Conservation (phyloP, 2,113 vertebrate genomes). For the Progne subis region DNA sequence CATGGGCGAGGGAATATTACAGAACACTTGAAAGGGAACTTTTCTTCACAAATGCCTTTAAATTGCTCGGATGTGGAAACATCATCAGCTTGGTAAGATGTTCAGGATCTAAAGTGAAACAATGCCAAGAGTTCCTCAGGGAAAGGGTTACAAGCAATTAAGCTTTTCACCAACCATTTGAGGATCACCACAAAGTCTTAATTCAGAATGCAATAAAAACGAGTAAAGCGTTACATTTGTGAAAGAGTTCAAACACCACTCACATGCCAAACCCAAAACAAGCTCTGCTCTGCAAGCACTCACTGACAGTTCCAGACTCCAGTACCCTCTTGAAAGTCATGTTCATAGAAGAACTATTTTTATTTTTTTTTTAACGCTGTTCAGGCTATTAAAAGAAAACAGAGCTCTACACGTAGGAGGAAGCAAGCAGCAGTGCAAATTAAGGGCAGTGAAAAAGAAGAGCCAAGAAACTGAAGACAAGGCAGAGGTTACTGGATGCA, state of each 20-base stretch:
- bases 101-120: not conserved
- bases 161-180: not conserved
- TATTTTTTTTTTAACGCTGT: not conserved
- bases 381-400: not conserved
- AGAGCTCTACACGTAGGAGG: not conserved
- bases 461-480: not conserved
- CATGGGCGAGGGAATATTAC: not conserved
- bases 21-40: not conserved
- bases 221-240: not conserved
- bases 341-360: rapidly evolving
- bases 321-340: not conserved
- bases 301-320: not conserved
- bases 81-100: not conserved
- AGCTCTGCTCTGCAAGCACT: not conserved
- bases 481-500: not conserved
- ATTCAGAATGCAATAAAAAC: not conserved
- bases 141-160: not conserved
- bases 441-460: not conserved
- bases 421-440: not conserved
- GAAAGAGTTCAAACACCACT: not conserved
- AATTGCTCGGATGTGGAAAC: not conserved
- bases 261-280: not conserved
- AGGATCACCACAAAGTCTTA: not conserved
- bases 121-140: not conserved
- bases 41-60: not conserved